Evolutionary conservation across 1,140 invertebrate species (phyloP).

Genomic region (Papilio polytes): DNA sequence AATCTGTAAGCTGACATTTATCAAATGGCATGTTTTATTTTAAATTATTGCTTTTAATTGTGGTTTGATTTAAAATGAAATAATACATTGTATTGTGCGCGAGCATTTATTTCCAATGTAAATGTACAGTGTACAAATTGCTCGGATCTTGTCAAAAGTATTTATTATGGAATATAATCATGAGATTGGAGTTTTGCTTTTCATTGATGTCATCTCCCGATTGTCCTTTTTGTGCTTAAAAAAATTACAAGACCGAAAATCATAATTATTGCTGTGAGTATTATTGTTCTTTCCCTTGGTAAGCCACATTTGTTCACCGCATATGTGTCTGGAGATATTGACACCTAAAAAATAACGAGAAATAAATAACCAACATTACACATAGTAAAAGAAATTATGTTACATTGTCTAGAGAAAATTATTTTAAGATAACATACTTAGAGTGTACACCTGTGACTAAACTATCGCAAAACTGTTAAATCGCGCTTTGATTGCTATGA

Average conservation of each 20-base stretch:
- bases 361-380: not conserved
- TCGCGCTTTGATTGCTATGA: no score
- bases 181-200: constrained; percentile 55
- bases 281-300: constrained; percentile 64
- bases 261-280: constrained; percentile 56
- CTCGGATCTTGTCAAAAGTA: constrained; percentile 80
- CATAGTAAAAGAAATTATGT: no score
- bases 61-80: constrained; percentile 15
- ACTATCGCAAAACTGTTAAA: no score
- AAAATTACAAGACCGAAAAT: constrained; percentile 52
- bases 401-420: no score
- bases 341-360: constrained; percentile 59
- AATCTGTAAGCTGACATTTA: constrained; percentile 2
- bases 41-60: constrained; percentile 13
- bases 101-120: constrained; percentile 33
- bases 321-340: constrained; percentile 61
- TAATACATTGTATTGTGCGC: not conserved
- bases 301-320: constrained; percentile 65
- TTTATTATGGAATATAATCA: constrained; percentile 80
- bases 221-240: constrained; percentile 46
- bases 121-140: constrained; percentile 76
- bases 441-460: no score
- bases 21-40: not conserved
- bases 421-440: no score
- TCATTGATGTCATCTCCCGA: constrained; percentile 54